Percentiles rank a stretch among this genome's conserved stretches.
Conservation (phyloP, 2,113 vertebrate species). For the Thunnus maccoyii region DNA sequence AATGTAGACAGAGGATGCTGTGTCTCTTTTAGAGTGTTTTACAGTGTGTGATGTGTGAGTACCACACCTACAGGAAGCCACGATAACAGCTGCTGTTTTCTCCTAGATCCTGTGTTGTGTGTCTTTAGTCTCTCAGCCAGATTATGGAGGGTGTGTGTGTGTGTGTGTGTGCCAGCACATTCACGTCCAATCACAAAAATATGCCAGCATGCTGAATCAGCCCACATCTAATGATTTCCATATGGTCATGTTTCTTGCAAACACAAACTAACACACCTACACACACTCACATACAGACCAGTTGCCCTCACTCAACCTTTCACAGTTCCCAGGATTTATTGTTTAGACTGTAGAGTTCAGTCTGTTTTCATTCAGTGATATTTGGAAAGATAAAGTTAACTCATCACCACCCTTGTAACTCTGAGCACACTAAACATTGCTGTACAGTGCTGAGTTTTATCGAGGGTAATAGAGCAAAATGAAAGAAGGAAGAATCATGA, state of each 20-base stretch:
- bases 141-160: constrained; percentile 18
- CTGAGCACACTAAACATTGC: constrained; percentile 40
- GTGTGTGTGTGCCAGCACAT: constrained; percentile 26
- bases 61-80: constrained; percentile 34
- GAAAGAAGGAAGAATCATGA: not conserved
- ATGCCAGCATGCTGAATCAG: constrained; percentile 69
- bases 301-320: constrained; percentile 36
- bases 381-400: constrained; percentile 63
- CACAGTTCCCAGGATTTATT: constrained; percentile 46
- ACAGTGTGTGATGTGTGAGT: constrained; percentile 52
- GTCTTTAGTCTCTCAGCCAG: constrained; percentile 38
- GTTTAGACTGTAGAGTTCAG: constrained; percentile 30
- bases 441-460: constrained; percentile 41
- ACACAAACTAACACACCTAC: constrained; percentile 55
- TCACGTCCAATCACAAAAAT: constrained; percentile 61
- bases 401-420: constrained; percentile 40
- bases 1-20: constrained; percentile 28
- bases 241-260: constrained; percentile 76
- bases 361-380: constrained; percentile 47
- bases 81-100: constrained; percentile 39
- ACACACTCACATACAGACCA: constrained; percentile 19
- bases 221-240: constrained; percentile 82
- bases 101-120: constrained; percentile 9
- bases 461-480: constrained; percentile 11
- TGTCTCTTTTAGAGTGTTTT: constrained; percentile 40